phyloP scores from a whole-genome alignment of 2,113 vertebrate genomes.

The Psettodes erumei region DNA sequence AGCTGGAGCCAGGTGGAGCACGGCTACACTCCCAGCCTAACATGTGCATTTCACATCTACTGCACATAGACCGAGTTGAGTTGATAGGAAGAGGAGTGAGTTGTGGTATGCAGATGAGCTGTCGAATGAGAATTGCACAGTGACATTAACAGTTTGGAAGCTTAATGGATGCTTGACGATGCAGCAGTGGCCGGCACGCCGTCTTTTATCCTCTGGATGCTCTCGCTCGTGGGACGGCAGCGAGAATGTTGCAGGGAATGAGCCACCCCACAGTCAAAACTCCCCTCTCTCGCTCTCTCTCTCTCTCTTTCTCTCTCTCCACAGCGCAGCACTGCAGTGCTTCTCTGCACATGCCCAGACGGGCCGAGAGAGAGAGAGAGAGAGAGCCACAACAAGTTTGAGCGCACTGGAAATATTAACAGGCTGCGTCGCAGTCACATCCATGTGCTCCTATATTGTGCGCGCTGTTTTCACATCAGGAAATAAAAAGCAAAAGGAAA shows the following conservation, averaged over 20 bases:
- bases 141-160: constrained; percentile 39
- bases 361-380: constrained; percentile 54
- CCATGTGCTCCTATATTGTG: not conserved
- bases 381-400: constrained; percentile 71
- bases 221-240: constrained; percentile 32
- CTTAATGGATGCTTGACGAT: constrained; percentile 27
- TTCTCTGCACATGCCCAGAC: constrained; percentile 79
- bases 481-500: too few relatives aligned
- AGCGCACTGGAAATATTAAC: constrained; percentile 60
- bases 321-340: constrained; percentile 76
- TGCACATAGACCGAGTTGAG: not conserved
- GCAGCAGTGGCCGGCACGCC: constrained; percentile 7
- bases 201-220: constrained; percentile 44
- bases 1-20: constrained; percentile 1
- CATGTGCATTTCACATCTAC: constrained; percentile 13
- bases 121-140: not conserved
- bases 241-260: constrained; percentile 44
- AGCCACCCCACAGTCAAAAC: constrained; percentile 54
- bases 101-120: not conserved
- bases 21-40: not conserved
- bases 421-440: constrained; percentile 53
- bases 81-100: constrained; percentile 12
- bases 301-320: constrained; percentile 49
- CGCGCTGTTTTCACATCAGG: not conserved
- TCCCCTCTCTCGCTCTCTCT: constrained; percentile 32